Evolutionary conservation across 2,797 vertebrate species (phyloP).

Genomic region (Lepilemur septentrionalis): DNA sequence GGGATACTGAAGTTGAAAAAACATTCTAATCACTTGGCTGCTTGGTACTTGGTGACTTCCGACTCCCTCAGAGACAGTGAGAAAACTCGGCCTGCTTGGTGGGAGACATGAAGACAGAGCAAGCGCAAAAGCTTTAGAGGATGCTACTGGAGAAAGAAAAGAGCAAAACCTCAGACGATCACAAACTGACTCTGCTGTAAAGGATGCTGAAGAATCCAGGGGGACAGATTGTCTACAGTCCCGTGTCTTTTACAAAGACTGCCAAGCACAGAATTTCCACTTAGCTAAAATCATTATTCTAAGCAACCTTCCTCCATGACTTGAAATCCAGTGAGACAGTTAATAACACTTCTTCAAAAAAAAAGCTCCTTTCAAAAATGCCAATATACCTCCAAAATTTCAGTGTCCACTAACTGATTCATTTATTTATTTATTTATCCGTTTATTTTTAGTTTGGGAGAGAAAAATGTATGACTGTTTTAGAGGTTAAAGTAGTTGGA

Average conservation of each 20-base stretch:
- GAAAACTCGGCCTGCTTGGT: slow-evolving; percentile 57
- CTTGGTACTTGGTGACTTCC: slow-evolving; percentile 31
- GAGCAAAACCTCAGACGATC: neutral
- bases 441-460: neutral
- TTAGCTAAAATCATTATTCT: neutral
- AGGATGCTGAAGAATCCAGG: neutral
- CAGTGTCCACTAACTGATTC: neutral
- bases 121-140: slow-evolving; percentile 21
- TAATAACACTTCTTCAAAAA: neutral
- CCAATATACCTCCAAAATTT: neutral
- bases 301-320: neutral
- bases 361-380: slow-evolving; percentile 11
- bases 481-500: neutral
- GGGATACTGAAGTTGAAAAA: slow-evolving; percentile 57
- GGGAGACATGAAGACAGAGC: slow-evolving; percentile 49
- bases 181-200: neutral
- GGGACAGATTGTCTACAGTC: neutral
- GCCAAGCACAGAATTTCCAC: neutral
- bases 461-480: neutral
- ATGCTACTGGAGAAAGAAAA: neutral
- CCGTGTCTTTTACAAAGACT: neutral
- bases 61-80: slow-evolving; percentile 48
- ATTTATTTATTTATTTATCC: neutral
- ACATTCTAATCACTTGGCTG: slow-evolving; percentile 47
- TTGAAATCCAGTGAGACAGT: neutral